These are phyloP conservation scores for Carlito syrichta DNA, from an alignment of 2,113 vertebrate species.

Conservation along the genomic window DNA sequence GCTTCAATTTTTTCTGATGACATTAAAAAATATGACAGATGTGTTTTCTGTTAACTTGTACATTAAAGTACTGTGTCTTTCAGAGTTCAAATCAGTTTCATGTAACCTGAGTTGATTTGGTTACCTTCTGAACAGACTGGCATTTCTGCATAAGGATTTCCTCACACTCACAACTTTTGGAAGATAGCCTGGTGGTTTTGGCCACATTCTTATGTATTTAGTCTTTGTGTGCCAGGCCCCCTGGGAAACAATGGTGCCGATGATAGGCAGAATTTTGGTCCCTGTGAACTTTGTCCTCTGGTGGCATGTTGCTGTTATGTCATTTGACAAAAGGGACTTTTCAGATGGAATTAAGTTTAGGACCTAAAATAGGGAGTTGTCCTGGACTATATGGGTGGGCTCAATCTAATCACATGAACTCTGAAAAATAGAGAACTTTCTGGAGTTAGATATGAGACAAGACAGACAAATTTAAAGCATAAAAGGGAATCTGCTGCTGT, in stretches of 20 bases:
- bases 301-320: neutral
- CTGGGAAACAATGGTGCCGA: neutral
- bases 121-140: neutral
- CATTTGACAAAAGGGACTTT: neutral
- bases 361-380: neutral
- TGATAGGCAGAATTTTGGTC: neutral
- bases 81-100: neutral
- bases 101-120: neutral
- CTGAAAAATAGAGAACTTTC: neutral
- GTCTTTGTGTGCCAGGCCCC: neutral
- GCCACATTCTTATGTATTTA: neutral
- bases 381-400: neutral
- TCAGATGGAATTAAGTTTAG: neutral
- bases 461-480: neutral
- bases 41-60: neutral
- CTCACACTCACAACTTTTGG: neutral
- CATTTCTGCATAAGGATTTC: neutral
- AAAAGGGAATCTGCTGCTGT: neutral
- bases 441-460: neutral
- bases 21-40: neutral
- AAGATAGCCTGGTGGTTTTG: neutral
- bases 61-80: neutral
- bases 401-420: neutral
- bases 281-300: neutral
- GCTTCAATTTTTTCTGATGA: neutral